Percentiles rank a stretch among this genome's conserved stretches.
phyloP scores from a whole-genome alignment of 2,797 vertebrate genomes.

The Hipposideros larvatus region DNA sequence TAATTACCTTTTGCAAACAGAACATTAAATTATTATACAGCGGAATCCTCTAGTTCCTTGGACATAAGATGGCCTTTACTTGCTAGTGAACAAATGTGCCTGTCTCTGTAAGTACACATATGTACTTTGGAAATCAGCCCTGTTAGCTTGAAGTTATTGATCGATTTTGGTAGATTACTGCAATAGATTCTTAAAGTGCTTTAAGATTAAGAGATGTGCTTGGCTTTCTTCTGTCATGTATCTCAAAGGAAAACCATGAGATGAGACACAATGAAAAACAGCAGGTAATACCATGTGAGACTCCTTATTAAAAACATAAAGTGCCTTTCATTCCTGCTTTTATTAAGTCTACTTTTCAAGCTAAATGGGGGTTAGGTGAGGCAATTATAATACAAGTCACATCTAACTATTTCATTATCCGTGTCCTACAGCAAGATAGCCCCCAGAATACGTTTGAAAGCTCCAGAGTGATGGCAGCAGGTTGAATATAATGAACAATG shows the following conservation, averaged over 20 bases:
- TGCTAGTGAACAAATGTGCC: slow-evolving; percentile 60
- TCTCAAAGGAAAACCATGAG: slow-evolving; percentile 85
- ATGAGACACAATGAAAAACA: slow-evolving; percentile 86
- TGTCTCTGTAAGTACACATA: slow-evolving; percentile 62
- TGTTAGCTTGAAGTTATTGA: slow-evolving; percentile 84
- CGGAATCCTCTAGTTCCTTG: slow-evolving; percentile 64
- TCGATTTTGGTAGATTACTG: slow-evolving; percentile 84
- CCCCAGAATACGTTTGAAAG: slow-evolving; percentile 91
- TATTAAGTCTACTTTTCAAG: slow-evolving; percentile 90
- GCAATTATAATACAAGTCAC: slow-evolving; percentile 90
- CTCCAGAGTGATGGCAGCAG: slow-evolving; percentile 89
- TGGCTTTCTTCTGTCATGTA: slow-evolving; percentile 82
- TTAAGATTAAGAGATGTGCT: slow-evolving; percentile 86
- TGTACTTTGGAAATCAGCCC: slow-evolving; percentile 78
- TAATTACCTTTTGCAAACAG: slow-evolving; percentile 77
- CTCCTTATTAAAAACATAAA: slow-evolving; percentile 90
- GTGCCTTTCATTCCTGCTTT: slow-evolving; percentile 87
- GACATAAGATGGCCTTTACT: slow-evolving; percentile 62
- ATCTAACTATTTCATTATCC: slow-evolving; percentile 91
- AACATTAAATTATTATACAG: slow-evolving; percentile 77
- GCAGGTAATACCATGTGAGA: slow-evolving; percentile 86
- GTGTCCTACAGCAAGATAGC: slow-evolving; percentile 89
- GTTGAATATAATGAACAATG: slow-evolving; percentile 92
- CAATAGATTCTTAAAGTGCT: slow-evolving; percentile 82
- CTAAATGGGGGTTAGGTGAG: slow-evolving; percentile 89